A percentile compares a stretch with the other conserved stretches of the same genome.
These are phyloP conservation scores for Gymnothorax reevesii DNA, from an alignment of 2,797 vertebrate species.

Conservation along the genomic window DNA sequence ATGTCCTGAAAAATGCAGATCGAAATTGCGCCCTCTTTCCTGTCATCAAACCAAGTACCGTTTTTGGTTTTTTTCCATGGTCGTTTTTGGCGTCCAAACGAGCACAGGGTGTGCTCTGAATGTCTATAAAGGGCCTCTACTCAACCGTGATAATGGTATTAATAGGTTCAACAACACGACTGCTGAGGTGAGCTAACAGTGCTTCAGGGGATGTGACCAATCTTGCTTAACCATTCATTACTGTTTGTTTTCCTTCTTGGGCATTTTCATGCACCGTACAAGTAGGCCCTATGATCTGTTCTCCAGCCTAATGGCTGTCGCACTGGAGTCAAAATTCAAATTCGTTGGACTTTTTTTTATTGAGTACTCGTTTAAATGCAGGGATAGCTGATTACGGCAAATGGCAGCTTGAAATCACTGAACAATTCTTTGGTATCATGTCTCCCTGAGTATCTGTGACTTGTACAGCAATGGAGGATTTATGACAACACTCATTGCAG, in stretches of 20 bases:
- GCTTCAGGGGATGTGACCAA: constrained; percentile 2
- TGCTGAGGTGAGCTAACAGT: background rate
- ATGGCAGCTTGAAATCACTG: background rate
- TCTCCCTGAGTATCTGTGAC: background rate
- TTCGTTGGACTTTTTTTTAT: background rate
- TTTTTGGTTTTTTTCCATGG: background rate
- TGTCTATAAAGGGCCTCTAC: constrained; percentile 28
- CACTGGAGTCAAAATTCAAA: background rate
- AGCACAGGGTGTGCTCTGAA: constrained; percentile 38
- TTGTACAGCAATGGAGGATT: background rate
- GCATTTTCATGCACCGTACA: background rate
- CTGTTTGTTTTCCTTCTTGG: constrained; percentile 12
- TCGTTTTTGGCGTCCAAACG: constrained; percentile 47
- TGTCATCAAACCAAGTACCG: constrained; percentile 29
- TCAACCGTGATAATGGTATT: constrained; percentile 33
- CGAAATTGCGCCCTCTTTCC: background rate
- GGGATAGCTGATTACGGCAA: background rate
- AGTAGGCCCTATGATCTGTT: background rate
- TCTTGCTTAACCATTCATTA: background rate
- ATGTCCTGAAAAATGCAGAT: constrained; percentile 25
- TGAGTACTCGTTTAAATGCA: background rate
- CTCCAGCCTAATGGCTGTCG: background rate
- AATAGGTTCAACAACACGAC: constrained; percentile 42
- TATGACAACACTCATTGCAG: background rate
- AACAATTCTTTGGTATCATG: background rate